Percentiles rank a stretch among this genome's conserved stretches.
Conservation (phyloP, 1,140 invertebrate species). For the Ridgeia piscesae region DNA sequence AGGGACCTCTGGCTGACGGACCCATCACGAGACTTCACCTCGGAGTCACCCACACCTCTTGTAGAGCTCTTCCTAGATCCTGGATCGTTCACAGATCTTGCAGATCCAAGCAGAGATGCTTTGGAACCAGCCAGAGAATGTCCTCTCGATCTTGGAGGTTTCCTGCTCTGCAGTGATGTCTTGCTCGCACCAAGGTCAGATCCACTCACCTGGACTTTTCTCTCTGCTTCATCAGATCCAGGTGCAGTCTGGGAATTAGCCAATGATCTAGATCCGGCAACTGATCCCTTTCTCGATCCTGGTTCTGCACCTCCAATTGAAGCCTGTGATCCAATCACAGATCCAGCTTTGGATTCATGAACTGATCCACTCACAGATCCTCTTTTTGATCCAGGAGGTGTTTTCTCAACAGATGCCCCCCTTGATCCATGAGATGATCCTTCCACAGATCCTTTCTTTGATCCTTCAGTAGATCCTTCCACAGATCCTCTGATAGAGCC, state of each 20-base stretch:
- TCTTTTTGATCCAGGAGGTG: not conserved
- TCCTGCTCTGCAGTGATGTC: not conserved
- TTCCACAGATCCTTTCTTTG: not conserved
- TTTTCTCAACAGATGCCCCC: not conserved
- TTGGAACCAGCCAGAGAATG: not conserved
- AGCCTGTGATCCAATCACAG: not conserved
- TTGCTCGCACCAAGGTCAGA: not conserved
- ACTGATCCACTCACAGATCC: not conserved
- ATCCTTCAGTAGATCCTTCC: not conserved
- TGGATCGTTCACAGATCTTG: not conserved
- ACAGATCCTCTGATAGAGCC: not conserved
- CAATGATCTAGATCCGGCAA: not conserved
- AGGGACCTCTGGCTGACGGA: not conserved
- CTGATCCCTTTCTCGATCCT: not conserved
- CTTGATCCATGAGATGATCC: not conserved
- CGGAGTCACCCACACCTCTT: not conserved
- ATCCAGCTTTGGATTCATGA: not conserved
- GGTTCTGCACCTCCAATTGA: not conserved
- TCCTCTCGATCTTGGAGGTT: not conserved
- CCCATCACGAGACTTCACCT: not conserved
- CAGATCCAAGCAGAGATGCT: not conserved
- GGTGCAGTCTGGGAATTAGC: not conserved
- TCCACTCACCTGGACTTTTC: not conserved
- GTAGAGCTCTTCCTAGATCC: not conserved
- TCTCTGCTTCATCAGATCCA: not conserved